phyloP scores from a whole-genome alignment of 1,140 invertebrate species.

The Bombus pyrosoma region DNA sequence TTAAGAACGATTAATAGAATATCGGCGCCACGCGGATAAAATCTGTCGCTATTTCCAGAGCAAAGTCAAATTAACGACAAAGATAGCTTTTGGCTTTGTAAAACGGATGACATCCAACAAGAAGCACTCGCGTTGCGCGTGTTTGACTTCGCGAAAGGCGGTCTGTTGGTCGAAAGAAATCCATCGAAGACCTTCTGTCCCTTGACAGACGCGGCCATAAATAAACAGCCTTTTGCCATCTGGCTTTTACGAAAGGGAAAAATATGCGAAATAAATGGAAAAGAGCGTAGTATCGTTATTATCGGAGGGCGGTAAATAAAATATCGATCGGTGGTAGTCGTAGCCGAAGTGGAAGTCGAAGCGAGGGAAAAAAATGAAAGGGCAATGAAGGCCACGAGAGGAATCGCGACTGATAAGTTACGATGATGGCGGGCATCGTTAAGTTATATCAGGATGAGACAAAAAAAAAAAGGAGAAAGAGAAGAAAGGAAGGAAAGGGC shows the following conservation, averaged over 20 bases:
- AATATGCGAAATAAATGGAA: not conserved
- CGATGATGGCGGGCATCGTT: conserved; percentile 55
- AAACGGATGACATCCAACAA: not conserved
- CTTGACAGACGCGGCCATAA: not conserved
- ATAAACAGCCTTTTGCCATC: not conserved
- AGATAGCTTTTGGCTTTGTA: fast-evolving
- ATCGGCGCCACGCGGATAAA: no score
- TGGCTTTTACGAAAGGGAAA: not conserved
- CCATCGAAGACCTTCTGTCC: not conserved
- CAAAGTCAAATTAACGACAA: not conserved
- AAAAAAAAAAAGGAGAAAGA: not conserved
- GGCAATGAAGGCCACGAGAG: not conserved
- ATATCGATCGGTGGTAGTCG: conserved; percentile 18
- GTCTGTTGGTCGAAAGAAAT: not conserved
- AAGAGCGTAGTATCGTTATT: not conserved
- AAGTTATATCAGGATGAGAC: conserved; percentile 59
- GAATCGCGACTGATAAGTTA: conserved; percentile 47
- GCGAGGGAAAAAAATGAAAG: not conserved
- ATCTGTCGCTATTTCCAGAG: not conserved
- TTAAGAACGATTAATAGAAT: no score
- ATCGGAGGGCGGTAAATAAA: conserved; percentile 2
- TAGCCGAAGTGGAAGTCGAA: no score
- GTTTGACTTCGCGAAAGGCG: not conserved
- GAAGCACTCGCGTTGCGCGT: no score
- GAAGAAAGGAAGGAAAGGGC: not conserved